A percentile compares a stretch with the other conserved stretches of the same genome.
Evolutionary conservation across 1,140 invertebrate genomes (phyloP).

Genomic region (Euwallacea fornicatus): DNA sequence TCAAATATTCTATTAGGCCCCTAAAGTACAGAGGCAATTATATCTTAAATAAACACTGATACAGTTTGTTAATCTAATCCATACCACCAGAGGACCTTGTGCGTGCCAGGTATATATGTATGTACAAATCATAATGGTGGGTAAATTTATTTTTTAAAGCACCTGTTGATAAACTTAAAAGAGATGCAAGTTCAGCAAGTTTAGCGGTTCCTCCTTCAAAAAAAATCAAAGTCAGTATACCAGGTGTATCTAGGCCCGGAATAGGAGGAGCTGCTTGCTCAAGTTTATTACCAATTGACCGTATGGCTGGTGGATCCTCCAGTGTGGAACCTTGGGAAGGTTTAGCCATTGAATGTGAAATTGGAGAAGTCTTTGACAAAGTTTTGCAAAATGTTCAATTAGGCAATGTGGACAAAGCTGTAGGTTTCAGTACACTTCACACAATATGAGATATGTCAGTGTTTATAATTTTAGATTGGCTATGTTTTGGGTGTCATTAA

Average conservation of each 20-base stretch:
- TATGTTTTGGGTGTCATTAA: slow-evolving; percentile 65
- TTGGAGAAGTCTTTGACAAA: slow-evolving; percentile 61
- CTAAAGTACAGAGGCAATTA: too few relatives aligned
- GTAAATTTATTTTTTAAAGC: slow-evolving; percentile 16
- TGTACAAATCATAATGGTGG: background rate
- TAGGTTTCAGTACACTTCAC: slow-evolving; percentile 48
- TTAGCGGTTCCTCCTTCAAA: slow-evolving; percentile 57
- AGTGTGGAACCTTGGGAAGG: slow-evolving; percentile 61
- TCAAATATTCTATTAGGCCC: too few relatives aligned
- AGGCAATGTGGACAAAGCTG: slow-evolving; percentile 65
- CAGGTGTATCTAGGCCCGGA: slow-evolving; percentile 44
- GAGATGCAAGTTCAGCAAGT: slow-evolving; percentile 46
- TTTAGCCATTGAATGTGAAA: slow-evolving; percentile 62
- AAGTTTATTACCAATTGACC: slow-evolving; percentile 43
- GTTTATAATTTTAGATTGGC: slow-evolving; percentile 48
- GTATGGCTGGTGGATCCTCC: slow-evolving; percentile 32
- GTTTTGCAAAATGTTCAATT: slow-evolving; percentile 61
- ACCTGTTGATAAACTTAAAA: slow-evolving; percentile 44
- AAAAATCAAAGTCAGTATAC: slow-evolving; percentile 55
- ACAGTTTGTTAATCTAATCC: too few relatives aligned
- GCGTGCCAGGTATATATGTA: background rate
- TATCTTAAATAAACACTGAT: too few relatives aligned
- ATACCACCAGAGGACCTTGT: too few relatives aligned
- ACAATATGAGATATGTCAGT: background rate
- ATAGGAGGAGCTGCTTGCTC: slow-evolving; percentile 50